phyloP scores from a whole-genome alignment of 2,113 vertebrate species.

The Oriolus oriolus region DNA sequence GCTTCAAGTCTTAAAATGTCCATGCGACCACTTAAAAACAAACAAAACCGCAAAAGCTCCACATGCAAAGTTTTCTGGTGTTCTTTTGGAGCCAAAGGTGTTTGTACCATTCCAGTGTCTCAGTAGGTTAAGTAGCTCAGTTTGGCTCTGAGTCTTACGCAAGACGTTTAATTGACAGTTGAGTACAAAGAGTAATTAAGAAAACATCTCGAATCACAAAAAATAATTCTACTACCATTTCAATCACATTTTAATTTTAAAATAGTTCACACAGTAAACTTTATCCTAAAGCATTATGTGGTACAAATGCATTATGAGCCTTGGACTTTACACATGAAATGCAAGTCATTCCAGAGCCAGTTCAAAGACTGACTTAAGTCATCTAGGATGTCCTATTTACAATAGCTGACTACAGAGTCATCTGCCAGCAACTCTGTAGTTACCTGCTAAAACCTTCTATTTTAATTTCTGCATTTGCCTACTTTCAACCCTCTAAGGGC shows the following conservation, averaged over 20 bases:
- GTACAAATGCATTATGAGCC: slow-evolving; percentile 9
- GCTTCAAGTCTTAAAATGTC: background rate
- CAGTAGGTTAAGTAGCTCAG: background rate
- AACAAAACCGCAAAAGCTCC: background rate
- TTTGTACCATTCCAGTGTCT: background rate
- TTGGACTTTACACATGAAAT: slow-evolving; percentile 28
- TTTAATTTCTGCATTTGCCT: slow-evolving; percentile 58
- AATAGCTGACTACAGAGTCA: slow-evolving; percentile 38
- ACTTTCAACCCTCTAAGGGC: slow-evolving; percentile 55
- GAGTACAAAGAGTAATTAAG: slow-evolving; percentile 28
- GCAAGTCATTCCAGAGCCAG: background rate
- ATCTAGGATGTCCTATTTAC: slow-evolving; percentile 45
- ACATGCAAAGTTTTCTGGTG: background rate
- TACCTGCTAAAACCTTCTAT: slow-evolving; percentile 55
- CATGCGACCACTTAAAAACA: background rate
- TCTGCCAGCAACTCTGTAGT: slow-evolving; percentile 48
- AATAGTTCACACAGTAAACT: slow-evolving; percentile 51
- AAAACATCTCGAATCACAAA: slow-evolving; percentile 6
- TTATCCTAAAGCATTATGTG: slow-evolving; percentile 43
- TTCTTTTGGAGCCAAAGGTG: background rate
- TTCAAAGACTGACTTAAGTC: slow-evolving; percentile 50
- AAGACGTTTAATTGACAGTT: background rate
- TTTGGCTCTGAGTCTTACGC: background rate
- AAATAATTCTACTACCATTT: slow-evolving; percentile 20
- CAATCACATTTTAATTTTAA: slow-evolving; percentile 47